Percentiles rank a stretch among this genome's conserved stretches.
Evolutionary conservation across 2,797 vertebrate species (phyloP).

Genomic region (Amniataba percoides): DNA sequence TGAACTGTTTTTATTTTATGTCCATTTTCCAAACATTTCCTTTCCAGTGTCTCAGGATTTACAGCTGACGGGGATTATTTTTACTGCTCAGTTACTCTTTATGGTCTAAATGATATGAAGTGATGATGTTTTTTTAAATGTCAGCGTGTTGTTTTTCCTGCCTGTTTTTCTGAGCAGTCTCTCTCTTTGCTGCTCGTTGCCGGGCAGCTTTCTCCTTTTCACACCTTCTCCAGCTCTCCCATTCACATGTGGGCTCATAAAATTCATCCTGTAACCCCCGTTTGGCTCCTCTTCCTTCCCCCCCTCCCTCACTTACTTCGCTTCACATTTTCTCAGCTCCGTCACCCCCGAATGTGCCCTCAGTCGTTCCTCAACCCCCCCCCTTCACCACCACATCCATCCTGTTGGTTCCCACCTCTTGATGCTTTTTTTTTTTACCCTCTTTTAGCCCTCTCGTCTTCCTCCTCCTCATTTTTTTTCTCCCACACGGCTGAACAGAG

Average conservation of each 20-base stretch:
- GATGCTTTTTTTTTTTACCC: constrained; percentile 19
- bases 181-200: constrained; percentile 37
- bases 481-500: constrained; percentile 73
- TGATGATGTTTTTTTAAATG: too few relatives aligned
- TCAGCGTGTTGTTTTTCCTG: too few relatives aligned
- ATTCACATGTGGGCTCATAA: constrained; percentile 55
- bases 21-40: neutral
- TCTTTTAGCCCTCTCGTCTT: constrained; percentile 26
- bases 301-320: neutral
- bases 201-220: constrained; percentile 45
- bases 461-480: constrained; percentile 33
- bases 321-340: constrained; percentile 19
- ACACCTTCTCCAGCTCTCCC: constrained; percentile 39
- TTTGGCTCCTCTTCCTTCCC: constrained; percentile 20
- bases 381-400: neutral
- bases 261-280: constrained; percentile 56
- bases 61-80: neutral
- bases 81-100: neutral
- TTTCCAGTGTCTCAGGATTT: neutral
- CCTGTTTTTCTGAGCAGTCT: constrained; percentile 3
- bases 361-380: constrained; percentile 36
- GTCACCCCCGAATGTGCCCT: constrained; percentile 39
- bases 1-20: neutral
- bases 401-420: constrained; percentile 29
- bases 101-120: neutral